Base-by-base conservation (phyloP, 1,140 invertebrate genomes). In the Nixonia krombeini region DNA sequence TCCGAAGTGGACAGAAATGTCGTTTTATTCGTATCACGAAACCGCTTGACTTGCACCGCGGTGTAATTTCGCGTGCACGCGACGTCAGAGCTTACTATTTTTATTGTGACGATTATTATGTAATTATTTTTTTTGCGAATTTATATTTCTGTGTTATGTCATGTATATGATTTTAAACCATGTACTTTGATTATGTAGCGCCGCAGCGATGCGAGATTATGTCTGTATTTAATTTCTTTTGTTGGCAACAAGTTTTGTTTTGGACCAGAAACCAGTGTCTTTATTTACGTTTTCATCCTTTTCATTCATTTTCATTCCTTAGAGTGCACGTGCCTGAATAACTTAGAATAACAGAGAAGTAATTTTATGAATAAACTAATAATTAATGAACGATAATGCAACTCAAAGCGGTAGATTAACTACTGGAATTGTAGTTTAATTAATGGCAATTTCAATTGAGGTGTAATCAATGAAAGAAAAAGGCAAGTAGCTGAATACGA, bases 241-340 rank as follows among this genome's bases (percentile, higher is more conserved):
- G 75, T 82, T 82, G 73, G 69, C 70, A 83, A 83, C 80, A 82
- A 82, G 77, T 84, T 83, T 83, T 85, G 77, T 82, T 83, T 81
- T 70, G 77, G 80, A 78, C 65, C 70, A 75, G 50, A 51, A 42
- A 37, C 44, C 45, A 38, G 50, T 72, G 40, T 50, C 53, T 71
- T 71, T 72, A 46, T 42, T 50, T 75, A 75, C 63, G 52, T 77
- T 73, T 70, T 65, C 49, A 44, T 31, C 47, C 10, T 21, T 71
- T 21, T 70, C 78, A n/a, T n/a, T n/a, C 21, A 2, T 47, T 42
- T 18, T 35, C 45, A 29, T 8, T 28, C 17, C 7, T 7, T 13
- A 16, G 21, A 8, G 12, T 28, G 13, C 3, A 10, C 9, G 13
- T 6, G 3, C 3, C 26, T 15, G 26, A n/a, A 50, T 29, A 47